phyloP scores from a whole-genome alignment of 23 tunicate genomes.

The Botrylloides violaceus region DNA sequence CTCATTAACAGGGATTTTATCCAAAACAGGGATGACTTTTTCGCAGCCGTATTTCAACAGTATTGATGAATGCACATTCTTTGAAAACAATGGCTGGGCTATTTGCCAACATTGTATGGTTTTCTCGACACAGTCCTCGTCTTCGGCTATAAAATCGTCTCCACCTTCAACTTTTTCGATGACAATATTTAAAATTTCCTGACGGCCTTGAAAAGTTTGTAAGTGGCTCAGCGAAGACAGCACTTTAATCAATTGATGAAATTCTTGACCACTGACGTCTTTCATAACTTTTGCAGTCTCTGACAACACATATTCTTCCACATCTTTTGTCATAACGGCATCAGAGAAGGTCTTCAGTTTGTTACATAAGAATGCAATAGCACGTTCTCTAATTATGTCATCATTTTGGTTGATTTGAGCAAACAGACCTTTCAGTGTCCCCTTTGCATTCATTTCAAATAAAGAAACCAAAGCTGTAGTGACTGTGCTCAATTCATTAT shows the following conservation, averaged over 20 bases:
- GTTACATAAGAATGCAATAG: slow-evolving; percentile 56
- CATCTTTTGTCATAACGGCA: slow-evolving; percentile 61
- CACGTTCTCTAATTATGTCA: slow-evolving; percentile 65
- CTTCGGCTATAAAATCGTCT: slow-evolving; percentile 49
- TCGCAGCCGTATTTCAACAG: slow-evolving; percentile 61
- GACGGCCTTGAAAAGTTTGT: slow-evolving; percentile 85
- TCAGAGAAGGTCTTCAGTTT: slow-evolving; percentile 50
- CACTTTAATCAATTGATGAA: slow-evolving; percentile 65
- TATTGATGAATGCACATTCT: slow-evolving; percentile 72
- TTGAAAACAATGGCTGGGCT: slow-evolving; percentile 76
- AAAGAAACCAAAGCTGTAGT: slow-evolving; percentile 54
- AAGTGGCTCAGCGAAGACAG: slow-evolving; percentile 62
- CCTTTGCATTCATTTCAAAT: slow-evolving; percentile 60
- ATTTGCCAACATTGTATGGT: slow-evolving; percentile 61
- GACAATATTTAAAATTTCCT: slow-evolving; percentile 66
- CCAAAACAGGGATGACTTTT: slow-evolving; percentile 40
- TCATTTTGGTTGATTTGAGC: slow-evolving; percentile 65
- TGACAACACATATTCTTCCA: slow-evolving; percentile 65
- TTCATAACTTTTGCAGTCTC: slow-evolving; percentile 65
- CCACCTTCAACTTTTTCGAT: slow-evolving; percentile 55
- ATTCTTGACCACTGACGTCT: slow-evolving; percentile 88
- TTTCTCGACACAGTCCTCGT: slow-evolving; percentile 49
- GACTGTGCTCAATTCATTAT: slow-evolving; percentile 56
- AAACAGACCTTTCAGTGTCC: slow-evolving; percentile 60
- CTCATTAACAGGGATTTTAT: slow-evolving; percentile 19